A percentile compares a stretch with the other conserved stretches of the same genome.
phyloP scores from a whole-genome alignment of 2,113 vertebrate genomes.

The Perca schrenkii region DNA sequence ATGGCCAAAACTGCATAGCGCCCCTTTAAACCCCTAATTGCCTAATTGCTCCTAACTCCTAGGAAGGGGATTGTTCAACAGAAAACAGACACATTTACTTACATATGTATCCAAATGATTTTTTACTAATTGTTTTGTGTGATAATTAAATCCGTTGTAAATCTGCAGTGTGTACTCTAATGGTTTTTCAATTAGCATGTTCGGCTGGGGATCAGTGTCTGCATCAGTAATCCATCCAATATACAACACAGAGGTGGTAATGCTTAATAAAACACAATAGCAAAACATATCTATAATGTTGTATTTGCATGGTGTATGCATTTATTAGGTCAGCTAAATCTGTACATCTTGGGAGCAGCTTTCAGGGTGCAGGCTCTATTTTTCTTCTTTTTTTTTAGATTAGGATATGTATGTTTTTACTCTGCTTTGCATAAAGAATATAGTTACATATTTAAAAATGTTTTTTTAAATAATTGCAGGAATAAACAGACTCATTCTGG shows the following conservation, averaged over 20 bases:
- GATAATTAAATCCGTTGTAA: not conserved
- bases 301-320: not conserved
- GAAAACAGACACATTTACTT: not conserved
- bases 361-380: not conserved
- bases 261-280: not conserved
- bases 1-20: too few relatives aligned
- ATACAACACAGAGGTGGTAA: not conserved
- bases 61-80: not conserved
- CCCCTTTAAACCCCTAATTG: not conserved
- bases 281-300: not conserved
- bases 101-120: not conserved
- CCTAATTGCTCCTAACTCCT: not conserved
- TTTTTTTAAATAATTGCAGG: not conserved
- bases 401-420: not conserved
- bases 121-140: not conserved
- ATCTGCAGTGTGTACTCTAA: not conserved
- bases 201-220: not conserved
- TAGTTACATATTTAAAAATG: too few relatives aligned
- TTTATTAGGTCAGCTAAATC: not conserved
- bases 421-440: not conserved
- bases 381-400: not conserved
- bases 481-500: not conserved
- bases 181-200: slow-evolving; percentile 7
- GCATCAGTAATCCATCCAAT: slow-evolving; percentile 1
- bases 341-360: not conserved